Percentiles rank a stretch among this genome's conserved stretches.
Evolutionary conservation across 2,113 vertebrate genomes (phyloP).

Genomic region (Mormyrus lacerda): DNA sequence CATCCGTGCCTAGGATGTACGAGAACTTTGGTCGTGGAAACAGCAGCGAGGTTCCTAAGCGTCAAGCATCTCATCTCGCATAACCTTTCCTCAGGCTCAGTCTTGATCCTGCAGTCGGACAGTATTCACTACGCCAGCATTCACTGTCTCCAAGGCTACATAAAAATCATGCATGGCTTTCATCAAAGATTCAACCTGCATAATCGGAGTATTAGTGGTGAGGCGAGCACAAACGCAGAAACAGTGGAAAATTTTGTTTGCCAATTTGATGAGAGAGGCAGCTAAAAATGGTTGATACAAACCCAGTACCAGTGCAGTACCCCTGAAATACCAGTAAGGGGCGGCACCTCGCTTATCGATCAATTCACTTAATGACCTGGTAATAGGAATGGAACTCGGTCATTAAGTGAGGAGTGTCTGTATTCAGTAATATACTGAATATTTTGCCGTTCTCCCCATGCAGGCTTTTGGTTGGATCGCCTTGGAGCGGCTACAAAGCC

Average conservation of each 20-base stretch:
- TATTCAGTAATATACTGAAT: not conserved
- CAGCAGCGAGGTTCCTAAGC: not conserved
- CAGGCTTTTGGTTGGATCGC: constrained; percentile 83
- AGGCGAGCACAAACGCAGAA: no score
- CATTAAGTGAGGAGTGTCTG: not conserved
- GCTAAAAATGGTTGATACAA: not conserved
- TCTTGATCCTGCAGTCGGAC: not conserved
- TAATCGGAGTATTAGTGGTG: no score
- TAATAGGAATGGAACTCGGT: not conserved
- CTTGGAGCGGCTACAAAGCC: constrained; percentile 74
- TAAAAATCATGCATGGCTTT: no score
- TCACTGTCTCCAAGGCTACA: not conserved
- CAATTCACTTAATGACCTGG: not conserved
- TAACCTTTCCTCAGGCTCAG: not conserved
- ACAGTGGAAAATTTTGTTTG: no score
- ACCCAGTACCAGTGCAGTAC: not conserved
- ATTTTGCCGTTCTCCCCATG: constrained; percentile 9
- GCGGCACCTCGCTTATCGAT: not conserved
- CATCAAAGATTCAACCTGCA: no score
- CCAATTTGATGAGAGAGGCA: no score
- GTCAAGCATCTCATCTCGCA: not conserved
- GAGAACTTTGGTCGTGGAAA: not conserved
- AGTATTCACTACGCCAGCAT: not conserved
- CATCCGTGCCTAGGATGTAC: not conserved
- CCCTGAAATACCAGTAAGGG: not conserved